Evolutionary conservation across 2,888 invertebrate species (phyloP).

Genomic region (Erebia aethiops): DNA sequence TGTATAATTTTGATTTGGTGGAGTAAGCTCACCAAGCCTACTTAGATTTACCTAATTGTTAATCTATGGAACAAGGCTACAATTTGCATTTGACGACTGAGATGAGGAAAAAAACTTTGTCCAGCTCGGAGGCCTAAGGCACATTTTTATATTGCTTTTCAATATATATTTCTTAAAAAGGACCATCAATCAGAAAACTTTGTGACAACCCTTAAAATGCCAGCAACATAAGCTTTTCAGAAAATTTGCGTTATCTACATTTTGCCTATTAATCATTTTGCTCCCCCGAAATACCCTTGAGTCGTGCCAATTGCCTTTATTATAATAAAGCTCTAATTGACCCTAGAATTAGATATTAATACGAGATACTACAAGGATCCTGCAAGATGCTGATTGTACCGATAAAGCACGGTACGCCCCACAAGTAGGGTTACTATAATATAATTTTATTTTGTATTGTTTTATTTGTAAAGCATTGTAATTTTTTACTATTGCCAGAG

Average conservation of each 20-base stretch:
- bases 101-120: neutral
- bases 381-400: slow-evolving; percentile 33
- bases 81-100: too few relatives aligned
- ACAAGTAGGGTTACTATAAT: neutral
- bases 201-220: slow-evolving; percentile 6
- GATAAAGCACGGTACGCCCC: slow-evolving; percentile 40
- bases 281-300: slow-evolving; percentile 12
- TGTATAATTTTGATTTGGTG: too few relatives aligned
- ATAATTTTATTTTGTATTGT: neutral
- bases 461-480: too few relatives aligned
- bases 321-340: slow-evolving; percentile 25
- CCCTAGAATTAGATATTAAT: slow-evolving; percentile 32
- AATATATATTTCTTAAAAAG: neutral
- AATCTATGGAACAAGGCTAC: too few relatives aligned
- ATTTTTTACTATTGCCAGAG: too few relatives aligned
- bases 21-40: too few relatives aligned
- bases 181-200: slow-evolving; percentile 20
- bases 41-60: too few relatives aligned
- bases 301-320: slow-evolving; percentile 17
- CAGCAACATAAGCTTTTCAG: slow-evolving; percentile 10
- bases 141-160: neutral
- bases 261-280: slow-evolving; percentile 24
- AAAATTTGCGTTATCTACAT: slow-evolving; percentile 9
- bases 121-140: neutral
- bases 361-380: slow-evolving; percentile 31